Evolutionary conservation across 2,888 invertebrate species (phyloP), one percentile per base, ranked within the genome.

Genomic region (Mesoligia furuncula): DNA sequence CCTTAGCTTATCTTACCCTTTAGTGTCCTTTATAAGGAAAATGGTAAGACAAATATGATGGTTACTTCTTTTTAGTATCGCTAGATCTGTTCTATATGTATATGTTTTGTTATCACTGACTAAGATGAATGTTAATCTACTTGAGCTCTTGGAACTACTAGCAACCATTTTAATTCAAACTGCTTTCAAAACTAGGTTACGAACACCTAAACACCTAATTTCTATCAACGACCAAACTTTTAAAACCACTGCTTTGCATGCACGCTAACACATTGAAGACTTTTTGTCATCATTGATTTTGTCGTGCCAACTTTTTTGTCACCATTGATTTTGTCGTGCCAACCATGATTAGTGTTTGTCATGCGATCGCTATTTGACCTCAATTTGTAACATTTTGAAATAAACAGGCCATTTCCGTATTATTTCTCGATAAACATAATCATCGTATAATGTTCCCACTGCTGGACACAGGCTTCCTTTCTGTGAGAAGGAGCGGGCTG

Each of bases 21-120:
- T 67, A 67, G n/a, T 54, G 45, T 27, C 59, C 59, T 73, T 54
- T 62, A 84, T 17, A 70, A 80, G 65, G 73, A 79, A 62, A 84
- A 84, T 17, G 15, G 4, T 20, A 6, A 54, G 15, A 64, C 9
- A 68, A 36, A 27, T 27, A 20, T 20, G 3, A 15, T 61, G 20
- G 7, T 11, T 6, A 27, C 11, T 48, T 48, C 17, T 36, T 62
- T 42, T 66, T n/a, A 8, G 24, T 15, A 2, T 48, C 5, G 27
- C 2, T 48, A 68, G 15, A 6, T 8, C 13, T 48, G 27, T 42
- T n/a, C 17, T 27, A n/a, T n/a, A n/a, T n/a, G n/a, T n/a, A n/a
- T n/a, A 42, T 17, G 13, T 27, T 27, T 45, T 13, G 11, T 45
- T 45, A 20, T 24, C 31, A 68, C 15, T 31, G 15, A 15, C 0